These are phyloP conservation scores for Lophius americanus DNA, from an alignment of 2,797 vertebrate genomes.

Conservation along the genomic window DNA sequence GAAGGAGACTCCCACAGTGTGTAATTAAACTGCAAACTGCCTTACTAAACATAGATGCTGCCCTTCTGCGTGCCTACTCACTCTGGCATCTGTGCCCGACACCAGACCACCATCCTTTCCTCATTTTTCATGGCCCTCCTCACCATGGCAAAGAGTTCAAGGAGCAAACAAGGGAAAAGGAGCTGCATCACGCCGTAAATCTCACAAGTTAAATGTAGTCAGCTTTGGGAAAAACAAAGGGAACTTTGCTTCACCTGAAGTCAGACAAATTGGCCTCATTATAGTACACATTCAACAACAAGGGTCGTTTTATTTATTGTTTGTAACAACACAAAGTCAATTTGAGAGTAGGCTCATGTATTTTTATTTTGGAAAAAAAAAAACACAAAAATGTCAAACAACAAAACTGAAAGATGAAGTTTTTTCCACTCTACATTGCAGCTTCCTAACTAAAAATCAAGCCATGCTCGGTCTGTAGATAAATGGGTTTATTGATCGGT, in stretches of 20 bases:
- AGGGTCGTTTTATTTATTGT: conserved; percentile 33
- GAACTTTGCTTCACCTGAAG: conserved; percentile 51
- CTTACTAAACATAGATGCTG: conserved; percentile 75
- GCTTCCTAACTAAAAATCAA: conserved; percentile 23
- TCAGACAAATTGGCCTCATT: conserved; percentile 56
- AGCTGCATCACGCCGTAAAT: conserved; percentile 8
- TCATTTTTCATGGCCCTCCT: conserved; percentile 56
- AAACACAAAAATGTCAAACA: conserved; percentile 42
- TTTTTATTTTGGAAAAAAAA: conserved; percentile 42
- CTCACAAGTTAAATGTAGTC: conserved; percentile 40
- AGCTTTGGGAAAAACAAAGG: conserved; percentile 29
- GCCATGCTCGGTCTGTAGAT: background rate
- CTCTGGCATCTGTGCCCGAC: conserved; percentile 69
- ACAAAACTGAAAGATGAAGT: conserved; percentile 1
- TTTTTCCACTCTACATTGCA: conserved; percentile 3
- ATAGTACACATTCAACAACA: conserved; percentile 30
- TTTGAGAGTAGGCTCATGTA: conserved; percentile 50
- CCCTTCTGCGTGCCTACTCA: conserved; percentile 60
- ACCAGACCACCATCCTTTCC: conserved; percentile 44
- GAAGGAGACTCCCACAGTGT: conserved; percentile 83
- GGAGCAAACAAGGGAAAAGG: conserved; percentile 19
- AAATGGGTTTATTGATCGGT: background rate
- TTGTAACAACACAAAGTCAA: conserved; percentile 31
- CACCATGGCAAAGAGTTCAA: conserved; percentile 48
- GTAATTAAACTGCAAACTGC: conserved; percentile 84